Percentiles rank a stretch among this genome's conserved stretches.
phyloP scores from a whole-genome alignment of 2,113 vertebrate genomes.

The Hemichromis elongatus region DNA sequence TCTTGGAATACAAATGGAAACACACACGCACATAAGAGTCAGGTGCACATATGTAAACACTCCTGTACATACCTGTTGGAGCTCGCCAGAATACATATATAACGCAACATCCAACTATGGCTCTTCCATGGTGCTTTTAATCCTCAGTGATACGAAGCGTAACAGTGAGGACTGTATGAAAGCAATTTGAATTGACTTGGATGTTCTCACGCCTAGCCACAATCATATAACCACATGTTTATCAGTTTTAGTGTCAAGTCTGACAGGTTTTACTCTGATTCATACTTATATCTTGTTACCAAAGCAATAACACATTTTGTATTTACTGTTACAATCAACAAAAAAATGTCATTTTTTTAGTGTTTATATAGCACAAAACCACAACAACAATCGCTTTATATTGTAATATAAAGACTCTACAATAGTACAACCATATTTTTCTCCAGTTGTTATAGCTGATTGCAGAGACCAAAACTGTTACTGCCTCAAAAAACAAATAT shows the following conservation, averaged over 20 bases:
- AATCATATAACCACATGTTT: not conserved
- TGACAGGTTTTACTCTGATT: not conserved
- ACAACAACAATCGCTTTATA: not conserved
- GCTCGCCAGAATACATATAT: constrained; percentile 31
- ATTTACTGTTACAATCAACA: not conserved
- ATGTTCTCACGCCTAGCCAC: not conserved
- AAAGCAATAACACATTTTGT: not conserved
- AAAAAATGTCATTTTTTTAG: not conserved
- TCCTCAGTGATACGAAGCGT: not conserved
- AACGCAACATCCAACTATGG: not conserved
- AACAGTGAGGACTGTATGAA: not conserved
- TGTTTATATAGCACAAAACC: not conserved
- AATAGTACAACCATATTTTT: not conserved
- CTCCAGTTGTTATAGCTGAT: not conserved
- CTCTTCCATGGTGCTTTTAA: not conserved
- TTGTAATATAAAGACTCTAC: not conserved
- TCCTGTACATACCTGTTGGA: constrained; percentile 39
- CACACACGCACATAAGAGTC: not conserved
- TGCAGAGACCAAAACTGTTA: not conserved
- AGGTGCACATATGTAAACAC: constrained; percentile 38
- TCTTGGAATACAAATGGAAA: constrained; percentile 22
- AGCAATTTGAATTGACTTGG: constrained; percentile 1
- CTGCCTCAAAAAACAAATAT: not conserved
- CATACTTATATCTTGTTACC: not conserved
- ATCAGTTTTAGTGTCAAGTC: not conserved